These are phyloP conservation scores for Eucidaris tribuloides DNA, from an alignment of 35 echinoderm and acorn worm genomes.

Conservation along the genomic window DNA sequence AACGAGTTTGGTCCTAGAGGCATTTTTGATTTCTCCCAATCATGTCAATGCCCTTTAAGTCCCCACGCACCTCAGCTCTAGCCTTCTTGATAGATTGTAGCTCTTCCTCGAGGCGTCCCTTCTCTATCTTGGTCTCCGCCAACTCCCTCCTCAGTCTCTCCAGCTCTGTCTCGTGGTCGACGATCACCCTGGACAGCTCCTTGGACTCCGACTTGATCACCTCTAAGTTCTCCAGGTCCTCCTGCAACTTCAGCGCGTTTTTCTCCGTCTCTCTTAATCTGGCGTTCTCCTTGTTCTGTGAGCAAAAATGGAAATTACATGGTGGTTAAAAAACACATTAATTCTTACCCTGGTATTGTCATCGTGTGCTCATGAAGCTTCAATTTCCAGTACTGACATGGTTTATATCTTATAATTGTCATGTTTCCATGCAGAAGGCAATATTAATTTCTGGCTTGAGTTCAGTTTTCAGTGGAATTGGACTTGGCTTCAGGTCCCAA, in stretches of 20 bases:
- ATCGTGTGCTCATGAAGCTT: too few species aligned
- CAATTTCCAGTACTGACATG: too few species aligned
- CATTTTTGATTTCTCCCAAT: too few species aligned
- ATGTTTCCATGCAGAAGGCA: too few species aligned
- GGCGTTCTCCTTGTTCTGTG: constrained; percentile 15
- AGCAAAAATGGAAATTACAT: background rate
- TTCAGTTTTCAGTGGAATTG: too few species aligned
- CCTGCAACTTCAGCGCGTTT: constrained; percentile 37
- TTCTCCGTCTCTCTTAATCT: constrained; percentile 12
- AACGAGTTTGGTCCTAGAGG: too few species aligned
- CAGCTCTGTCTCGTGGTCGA: constrained; percentile 57
- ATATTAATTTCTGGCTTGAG: too few species aligned
- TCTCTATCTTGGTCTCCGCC: constrained; percentile 40
- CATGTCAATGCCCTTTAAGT: too few species aligned
- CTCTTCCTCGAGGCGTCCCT: constrained; percentile 13
- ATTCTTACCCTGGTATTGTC: too few species aligned
- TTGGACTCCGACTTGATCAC: constrained; percentile 21
- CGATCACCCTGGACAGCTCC: constrained; percentile 40
- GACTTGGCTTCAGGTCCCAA: too few species aligned
- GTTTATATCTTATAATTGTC: too few species aligned
- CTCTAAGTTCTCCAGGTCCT: constrained; percentile 52
- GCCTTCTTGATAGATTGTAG: constrained; percentile 6
- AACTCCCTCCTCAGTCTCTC: constrained; percentile 46
- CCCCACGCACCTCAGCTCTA: background rate
- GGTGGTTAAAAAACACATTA: too few species aligned